Evolutionary conservation across 2,888 invertebrate species (phyloP), one percentile per base, ranked within the genome.

Genomic region (Drosophila limbata): DNA sequence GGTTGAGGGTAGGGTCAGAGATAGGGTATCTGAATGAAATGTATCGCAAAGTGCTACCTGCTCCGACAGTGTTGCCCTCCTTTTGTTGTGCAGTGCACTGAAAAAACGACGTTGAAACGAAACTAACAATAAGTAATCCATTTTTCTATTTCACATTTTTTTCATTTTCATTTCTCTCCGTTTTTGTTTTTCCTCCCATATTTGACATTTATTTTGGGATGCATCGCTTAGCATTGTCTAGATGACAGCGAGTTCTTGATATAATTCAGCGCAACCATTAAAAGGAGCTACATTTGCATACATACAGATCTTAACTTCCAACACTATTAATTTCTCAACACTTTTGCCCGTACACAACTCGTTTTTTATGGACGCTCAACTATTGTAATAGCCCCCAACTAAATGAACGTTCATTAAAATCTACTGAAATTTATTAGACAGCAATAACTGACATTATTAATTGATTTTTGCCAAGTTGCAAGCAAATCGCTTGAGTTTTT

Each of bases 61-160:
- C 47, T 3, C 19, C 28, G 42, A 44, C 42, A 55, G 42, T 51
- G 56, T 73, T 56, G 59, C 55, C 59, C 77, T 47, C 47, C 17
- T 47, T 73, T 25, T 55, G 66, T 39, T 78, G 75, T 52, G 63
- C 78, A 82, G 39, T 47, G 57, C 61, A 79, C 42, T 67, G 78
- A 82, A 82, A 78, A 77, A 78, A 82, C 75, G 79, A 62, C 28
- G 62, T 42, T 55, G 69, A 44, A 59, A 65, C 44, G 52, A 52
- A 61, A 62, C 62, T 55, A 76, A 76, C 72, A 77, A 77, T 62
- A 80, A 70, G 57, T 57, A 77, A 74, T 73, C 61, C 75, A 75
- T 72, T 75, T 75, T 39, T 45, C 73, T 47, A 70, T 31, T 56
- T 71, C 28, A 44, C 55, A 52, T 39, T 69, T 40, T 21, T 19